Conservation (phyloP, 2,113 vertebrate species). For the Columba janthina region DNA sequence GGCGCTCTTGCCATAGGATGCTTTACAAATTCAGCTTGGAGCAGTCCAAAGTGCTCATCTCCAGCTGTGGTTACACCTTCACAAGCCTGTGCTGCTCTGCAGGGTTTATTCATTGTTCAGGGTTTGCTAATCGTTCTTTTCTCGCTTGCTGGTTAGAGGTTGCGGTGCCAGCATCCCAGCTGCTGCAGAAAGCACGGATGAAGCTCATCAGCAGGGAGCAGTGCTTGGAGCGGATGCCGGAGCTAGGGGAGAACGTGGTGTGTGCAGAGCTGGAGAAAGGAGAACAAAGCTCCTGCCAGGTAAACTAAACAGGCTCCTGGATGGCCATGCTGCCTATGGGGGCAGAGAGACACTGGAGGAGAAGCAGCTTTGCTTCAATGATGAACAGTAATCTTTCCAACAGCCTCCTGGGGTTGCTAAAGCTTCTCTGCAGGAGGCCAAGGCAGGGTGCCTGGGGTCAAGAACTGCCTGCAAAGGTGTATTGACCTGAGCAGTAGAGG, state of each 20-base stretch:
- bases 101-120: not conserved
- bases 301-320: not conserved
- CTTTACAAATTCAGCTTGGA: not conserved
- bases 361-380: not conserved
- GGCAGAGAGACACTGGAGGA: not conserved
- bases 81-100: not conserved
- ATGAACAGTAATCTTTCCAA: not conserved
- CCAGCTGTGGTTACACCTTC: not conserved
- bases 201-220: slow-evolving; percentile 18
- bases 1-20: not conserved
- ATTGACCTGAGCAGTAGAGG: rapidly evolving
- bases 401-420: not conserved
- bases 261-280: slow-evolving; percentile 29
- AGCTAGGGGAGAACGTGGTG: slow-evolving; percentile 21
- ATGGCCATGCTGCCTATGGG: rapidly evolving
- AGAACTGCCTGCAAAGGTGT: not conserved
- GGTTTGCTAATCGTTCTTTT: not conserved
- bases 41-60: not conserved
- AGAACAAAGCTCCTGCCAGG: slow-evolving; percentile 36
- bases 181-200: slow-evolving; percentile 19
- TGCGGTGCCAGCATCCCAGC: not conserved
- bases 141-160: not conserved
- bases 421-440: not conserved
- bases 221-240: not conserved
- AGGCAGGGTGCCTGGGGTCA: not conserved